phyloP scores from a whole-genome alignment of 2,797 vertebrate species.

The Helostoma temminkii region DNA sequence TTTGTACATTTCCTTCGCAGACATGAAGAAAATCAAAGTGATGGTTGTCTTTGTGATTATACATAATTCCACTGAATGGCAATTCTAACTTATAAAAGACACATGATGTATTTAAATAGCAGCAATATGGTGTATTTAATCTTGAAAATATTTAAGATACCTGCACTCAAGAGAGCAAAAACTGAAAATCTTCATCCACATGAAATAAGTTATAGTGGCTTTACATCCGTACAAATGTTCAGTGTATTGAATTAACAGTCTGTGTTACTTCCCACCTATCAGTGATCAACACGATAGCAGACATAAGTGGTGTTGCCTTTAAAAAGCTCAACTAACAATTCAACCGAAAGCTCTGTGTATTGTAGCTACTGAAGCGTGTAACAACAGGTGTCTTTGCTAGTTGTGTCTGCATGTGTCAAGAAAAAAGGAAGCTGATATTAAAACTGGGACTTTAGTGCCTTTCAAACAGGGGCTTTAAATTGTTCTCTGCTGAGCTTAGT shows the following conservation, averaged over 20 bases:
- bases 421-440: conserved; percentile 52
- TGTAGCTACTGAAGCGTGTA: conserved; percentile 79
- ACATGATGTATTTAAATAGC: conserved; percentile 84
- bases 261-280: conserved; percentile 62
- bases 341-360: conserved; percentile 68
- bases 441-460: conserved; percentile 77
- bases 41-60: conserved; percentile 76
- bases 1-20: conserved; percentile 83
- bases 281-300: conserved; percentile 66
- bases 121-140: conserved; percentile 87
- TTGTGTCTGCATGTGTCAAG: conserved; percentile 76
- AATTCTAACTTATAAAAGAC: conserved; percentile 86
- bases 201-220: conserved; percentile 72
- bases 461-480: conserved; percentile 70
- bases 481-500: conserved; percentile 76
- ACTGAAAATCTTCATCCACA: conserved; percentile 64
- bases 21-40: conserved; percentile 72
- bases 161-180: conserved; percentile 75
- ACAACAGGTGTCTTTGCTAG: conserved; percentile 76
- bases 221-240: conserved; percentile 68
- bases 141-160: conserved; percentile 84
- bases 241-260: conserved; percentile 70
- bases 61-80: conserved; percentile 76
- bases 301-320: conserved; percentile 59
- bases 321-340: conserved; percentile 77